Percentiles rank a stretch among this genome's conserved stretches.
Conservation (phyloP, 2,113 vertebrate genomes). For the Ahaetulla prasina region DNA sequence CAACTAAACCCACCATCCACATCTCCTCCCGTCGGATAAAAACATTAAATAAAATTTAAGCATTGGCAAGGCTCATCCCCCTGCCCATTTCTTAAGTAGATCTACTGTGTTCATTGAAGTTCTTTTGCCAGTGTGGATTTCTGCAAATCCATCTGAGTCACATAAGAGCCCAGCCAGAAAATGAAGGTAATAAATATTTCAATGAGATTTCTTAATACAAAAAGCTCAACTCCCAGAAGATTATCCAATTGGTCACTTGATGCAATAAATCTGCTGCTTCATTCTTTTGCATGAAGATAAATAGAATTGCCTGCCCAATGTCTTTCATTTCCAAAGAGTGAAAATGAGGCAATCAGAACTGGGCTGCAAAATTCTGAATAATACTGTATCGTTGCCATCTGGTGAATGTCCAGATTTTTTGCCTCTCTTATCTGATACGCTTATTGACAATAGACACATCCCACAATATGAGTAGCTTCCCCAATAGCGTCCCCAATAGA, state of each 20-base stretch:
- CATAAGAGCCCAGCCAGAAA: not conserved
- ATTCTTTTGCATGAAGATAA: not conserved
- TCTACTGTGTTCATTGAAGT: not conserved
- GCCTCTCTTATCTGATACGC: not conserved
- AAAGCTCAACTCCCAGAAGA: not conserved
- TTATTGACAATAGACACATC: not conserved
- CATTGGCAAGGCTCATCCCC: not conserved
- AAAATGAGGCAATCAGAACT: not conserved
- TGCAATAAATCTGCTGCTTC: not conserved
- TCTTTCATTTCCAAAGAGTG: not conserved
- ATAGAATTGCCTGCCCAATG: not conserved
- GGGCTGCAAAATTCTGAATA: not conserved
- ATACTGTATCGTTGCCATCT: not conserved
- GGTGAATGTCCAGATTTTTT: not conserved
- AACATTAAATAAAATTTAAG: not conserved
- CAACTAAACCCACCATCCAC: not conserved
- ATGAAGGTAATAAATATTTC: not conserved
- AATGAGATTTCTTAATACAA: not conserved
- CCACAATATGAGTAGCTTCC: not conserved
- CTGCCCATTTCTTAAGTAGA: not conserved
- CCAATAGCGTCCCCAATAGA: not conserved
- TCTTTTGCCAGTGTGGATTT: not conserved
- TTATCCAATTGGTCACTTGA: not conserved
- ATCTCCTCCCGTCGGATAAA: not conserved
- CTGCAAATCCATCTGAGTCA: not conserved